phyloP scores from a whole-genome alignment of 2,888 invertebrate genomes.

The Syrphus vitripennis region DNA sequence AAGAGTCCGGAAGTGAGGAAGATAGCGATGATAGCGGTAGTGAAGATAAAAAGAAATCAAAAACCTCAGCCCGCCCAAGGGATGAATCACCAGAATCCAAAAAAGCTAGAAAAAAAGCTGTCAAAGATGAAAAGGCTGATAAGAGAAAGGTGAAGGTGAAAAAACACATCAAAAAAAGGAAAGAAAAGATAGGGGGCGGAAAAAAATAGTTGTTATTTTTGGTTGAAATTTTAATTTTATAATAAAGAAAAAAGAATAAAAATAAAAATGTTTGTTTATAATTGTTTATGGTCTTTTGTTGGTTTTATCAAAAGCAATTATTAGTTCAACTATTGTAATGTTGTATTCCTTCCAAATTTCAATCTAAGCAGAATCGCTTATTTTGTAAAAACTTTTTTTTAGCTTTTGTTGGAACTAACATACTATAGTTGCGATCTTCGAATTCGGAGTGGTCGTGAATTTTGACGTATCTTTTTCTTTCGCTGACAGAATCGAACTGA shows the following conservation, averaged over 20 bases:
- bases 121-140: conserved; percentile 94
- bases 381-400: too few species aligned
- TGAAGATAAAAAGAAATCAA: conserved; percentile 83
- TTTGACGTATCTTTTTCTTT: too few species aligned
- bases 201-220: conserved; percentile 78
- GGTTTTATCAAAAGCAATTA: too few species aligned
- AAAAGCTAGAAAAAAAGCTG: conserved; percentile 91
- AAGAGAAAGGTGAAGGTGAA: conserved; percentile 94
- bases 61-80: conserved; percentile 86
- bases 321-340: background rate
- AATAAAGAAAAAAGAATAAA: background rate
- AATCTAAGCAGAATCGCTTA: too few species aligned
- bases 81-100: conserved; percentile 92
- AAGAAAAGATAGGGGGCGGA: conserved; percentile 84
- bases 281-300: too few species aligned
- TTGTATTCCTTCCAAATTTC: too few species aligned
- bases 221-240: background rate
- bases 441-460: too few species aligned
- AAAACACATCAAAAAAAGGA: conserved; percentile 95
- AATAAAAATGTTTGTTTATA: too few species aligned
- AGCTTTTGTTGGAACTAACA: too few species aligned
- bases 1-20: conserved; percentile 59
- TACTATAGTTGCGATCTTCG: too few species aligned
- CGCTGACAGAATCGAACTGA: too few species aligned
- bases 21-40: conserved; percentile 72